These are phyloP conservation scores for Spisula subtruncata DNA, from an alignment of 2,888 invertebrate genomes.

Conservation along the genomic window DNA sequence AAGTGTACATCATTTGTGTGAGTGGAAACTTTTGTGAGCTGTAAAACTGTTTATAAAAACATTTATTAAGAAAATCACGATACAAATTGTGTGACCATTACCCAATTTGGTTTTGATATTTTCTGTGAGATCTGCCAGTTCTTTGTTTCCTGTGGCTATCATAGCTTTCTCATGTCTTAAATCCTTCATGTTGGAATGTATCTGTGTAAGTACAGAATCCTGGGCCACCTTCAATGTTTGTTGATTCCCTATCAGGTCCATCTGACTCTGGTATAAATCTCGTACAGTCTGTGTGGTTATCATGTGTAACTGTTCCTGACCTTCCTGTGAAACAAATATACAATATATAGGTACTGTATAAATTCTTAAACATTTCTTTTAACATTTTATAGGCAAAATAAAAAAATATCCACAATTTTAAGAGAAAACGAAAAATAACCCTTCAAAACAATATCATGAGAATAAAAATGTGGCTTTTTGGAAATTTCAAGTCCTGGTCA, in stretches of 20 bases:
- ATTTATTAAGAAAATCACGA: no score
- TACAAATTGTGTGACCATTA: conserved; percentile 74
- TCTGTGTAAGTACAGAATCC: conserved; percentile 88
- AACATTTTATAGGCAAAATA: no score
- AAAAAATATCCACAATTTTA: no score
- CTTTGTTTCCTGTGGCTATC: conserved; percentile 90
- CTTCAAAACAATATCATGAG: no score
- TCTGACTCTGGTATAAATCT: conserved; percentile 88
- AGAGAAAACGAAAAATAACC: no score
- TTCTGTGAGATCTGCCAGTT: conserved; percentile 89
- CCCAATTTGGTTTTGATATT: conserved; percentile 90
- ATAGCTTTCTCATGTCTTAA: conserved; percentile 90
- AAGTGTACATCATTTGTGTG: no score
- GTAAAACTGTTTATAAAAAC: no score
- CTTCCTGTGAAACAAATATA: conserved; percentile 83
- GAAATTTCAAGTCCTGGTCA: no score
- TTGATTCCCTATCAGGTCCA: conserved; percentile 89
- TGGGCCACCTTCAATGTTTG: conserved; percentile 84
- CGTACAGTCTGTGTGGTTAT: conserved; percentile 88
- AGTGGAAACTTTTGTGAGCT: no score
- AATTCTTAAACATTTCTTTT: no score
- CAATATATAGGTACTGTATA: no score
- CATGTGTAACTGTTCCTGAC: conserved; percentile 88
- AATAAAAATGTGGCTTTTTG: no score
- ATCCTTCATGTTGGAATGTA: conserved; percentile 90